Percentiles rank a stretch among this genome's conserved stretches.
phyloP scores from a whole-genome alignment of 2,797 vertebrate genomes.

The Tapera naevia region DNA sequence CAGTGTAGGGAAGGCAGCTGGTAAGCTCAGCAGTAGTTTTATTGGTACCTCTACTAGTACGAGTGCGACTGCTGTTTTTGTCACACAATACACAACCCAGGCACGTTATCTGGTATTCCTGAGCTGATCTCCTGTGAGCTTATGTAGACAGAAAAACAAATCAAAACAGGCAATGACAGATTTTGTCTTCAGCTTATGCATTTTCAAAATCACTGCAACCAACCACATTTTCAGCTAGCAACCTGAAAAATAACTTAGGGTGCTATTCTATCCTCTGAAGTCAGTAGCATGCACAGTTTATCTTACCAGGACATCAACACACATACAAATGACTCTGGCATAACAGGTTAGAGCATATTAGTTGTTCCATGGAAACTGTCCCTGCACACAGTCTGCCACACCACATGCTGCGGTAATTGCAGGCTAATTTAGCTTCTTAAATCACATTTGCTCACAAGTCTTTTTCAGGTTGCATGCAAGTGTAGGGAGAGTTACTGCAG shows the following conservation, averaged over 20 bases:
- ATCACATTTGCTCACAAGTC: background rate
- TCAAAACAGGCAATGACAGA: background rate
- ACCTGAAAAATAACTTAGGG: background rate
- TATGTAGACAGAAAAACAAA: background rate
- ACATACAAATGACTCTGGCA: background rate
- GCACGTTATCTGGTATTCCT: background rate
- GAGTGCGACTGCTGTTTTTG: background rate
- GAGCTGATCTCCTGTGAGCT: background rate
- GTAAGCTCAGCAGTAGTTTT: background rate
- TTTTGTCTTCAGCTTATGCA: background rate
- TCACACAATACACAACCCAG: background rate
- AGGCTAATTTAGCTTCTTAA: conserved; percentile 33
- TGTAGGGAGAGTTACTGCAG: background rate
- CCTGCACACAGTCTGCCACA: background rate
- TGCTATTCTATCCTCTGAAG: background rate
- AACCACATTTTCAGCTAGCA: background rate
- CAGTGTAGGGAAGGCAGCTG: background rate
- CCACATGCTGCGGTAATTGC: background rate
- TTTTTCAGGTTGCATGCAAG: background rate
- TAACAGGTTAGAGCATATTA: background rate
- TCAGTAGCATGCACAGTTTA: background rate
- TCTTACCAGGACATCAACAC: background rate
- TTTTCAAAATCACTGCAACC: background rate
- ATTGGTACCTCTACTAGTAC: background rate
- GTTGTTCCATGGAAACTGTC: background rate